Base-by-base conservation (phyloP, 2,797 vertebrate species). In the Argya squamiceps region DNA sequence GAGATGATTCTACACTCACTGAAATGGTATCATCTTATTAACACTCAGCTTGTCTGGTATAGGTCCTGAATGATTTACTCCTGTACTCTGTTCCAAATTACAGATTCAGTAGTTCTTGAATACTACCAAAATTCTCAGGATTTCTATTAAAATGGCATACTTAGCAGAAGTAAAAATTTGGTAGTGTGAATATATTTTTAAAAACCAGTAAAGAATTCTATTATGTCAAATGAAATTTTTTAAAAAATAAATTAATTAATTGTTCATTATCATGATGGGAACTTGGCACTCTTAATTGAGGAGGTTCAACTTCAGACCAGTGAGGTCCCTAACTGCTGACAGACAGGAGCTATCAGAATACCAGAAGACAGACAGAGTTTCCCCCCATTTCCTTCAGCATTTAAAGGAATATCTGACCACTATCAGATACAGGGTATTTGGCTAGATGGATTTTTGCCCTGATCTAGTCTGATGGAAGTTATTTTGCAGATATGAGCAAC, bases 11-110 rank as follows among this genome's bases (percentile, higher is more conserved):
- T 91, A 88, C 50, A 82, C 41, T 78, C 74, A 69, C 30, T 84
- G 64, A 94, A 94, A 90, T 27, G 70, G 85, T 96, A 65, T 95
- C 85, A 84, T 73, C 84, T 88, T 81, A 82, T 90, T 94, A 97
- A 87, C 73, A 78, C 82, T 69, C 81, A 69, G 83, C 80, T 84
- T 93, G 83, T 89, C 82, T 94, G 26, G 41, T 59, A 56, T 8
- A 89, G 63, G 85, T 93, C 55, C 60, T 94, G 77, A 78, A 93
- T 77, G 63, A 92, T 90, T 94, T 93, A 76, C 55, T 91, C 53
- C 43, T 71, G 56, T 46, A 69, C 32, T 91, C 62, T 79, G 43
- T 73, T 91, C 39, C 27, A 73, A 94, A 84, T 73, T 81, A 89
- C 27, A 84, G 34, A 60, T 59, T 90, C 44, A 62, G 59, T 36